phyloP scores from a whole-genome alignment of 2,888 invertebrate genomes.

The Drosophila nigricruria region DNA sequence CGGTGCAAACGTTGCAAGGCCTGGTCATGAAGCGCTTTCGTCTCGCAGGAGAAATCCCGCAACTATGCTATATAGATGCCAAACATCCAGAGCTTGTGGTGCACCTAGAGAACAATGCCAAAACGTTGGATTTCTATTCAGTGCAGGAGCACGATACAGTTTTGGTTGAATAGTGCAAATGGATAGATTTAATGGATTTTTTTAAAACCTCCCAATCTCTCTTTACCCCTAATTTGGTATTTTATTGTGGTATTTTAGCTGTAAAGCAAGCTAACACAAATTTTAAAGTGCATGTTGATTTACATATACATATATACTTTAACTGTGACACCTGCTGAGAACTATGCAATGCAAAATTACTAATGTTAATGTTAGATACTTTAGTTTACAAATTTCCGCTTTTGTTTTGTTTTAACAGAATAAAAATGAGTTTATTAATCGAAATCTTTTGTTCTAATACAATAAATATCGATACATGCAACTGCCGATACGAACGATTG shows the following conservation, averaged over 20 bases:
- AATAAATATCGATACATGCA: constrained; percentile 10
- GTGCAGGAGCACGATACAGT: constrained; percentile 93
- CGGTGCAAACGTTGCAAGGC: constrained; percentile 93
- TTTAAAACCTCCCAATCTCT: neutral
- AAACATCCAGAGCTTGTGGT: constrained; percentile 89
- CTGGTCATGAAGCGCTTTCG: constrained; percentile 92
- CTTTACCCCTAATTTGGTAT: constrained; percentile 34
- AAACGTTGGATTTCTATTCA: constrained; percentile 93
- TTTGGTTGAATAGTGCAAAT: constrained; percentile 86
- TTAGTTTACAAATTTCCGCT: constrained; percentile 49
- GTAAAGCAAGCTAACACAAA: constrained; percentile 28
- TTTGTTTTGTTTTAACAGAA: constrained; percentile 51
- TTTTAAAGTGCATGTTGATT: constrained; percentile 25
- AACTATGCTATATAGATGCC: constrained; percentile 86
- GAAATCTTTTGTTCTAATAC: neutral
- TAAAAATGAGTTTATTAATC: constrained; percentile 36
- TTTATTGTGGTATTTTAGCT: constrained; percentile 62
- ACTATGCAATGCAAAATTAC: constrained; percentile 53
- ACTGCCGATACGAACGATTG: neutral
- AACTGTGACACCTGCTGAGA: constrained; percentile 25
- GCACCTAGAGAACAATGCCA: constrained; percentile 92
- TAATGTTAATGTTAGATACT: constrained; percentile 49
- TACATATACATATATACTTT: constrained; percentile 4
- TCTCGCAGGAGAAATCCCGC: constrained; percentile 82
- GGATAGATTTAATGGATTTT: neutral